phyloP scores from a whole-genome alignment of 2,888 invertebrate genomes.

The Alcis repandata region DNA sequence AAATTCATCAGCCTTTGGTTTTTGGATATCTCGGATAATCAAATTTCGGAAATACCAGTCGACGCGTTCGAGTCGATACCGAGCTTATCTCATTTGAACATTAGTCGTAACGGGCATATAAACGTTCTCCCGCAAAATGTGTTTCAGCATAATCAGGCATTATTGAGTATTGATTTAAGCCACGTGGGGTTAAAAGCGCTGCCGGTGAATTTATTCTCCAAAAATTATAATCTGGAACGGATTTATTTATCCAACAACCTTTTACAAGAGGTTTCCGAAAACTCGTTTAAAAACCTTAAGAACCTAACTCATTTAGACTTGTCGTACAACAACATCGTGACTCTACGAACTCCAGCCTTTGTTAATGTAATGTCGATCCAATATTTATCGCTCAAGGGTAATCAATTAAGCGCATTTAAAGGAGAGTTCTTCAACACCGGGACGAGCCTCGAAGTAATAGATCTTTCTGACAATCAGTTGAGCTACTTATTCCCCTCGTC shows the following conservation, averaged over 20 bases:
- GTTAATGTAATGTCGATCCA: constrained; percentile 92
- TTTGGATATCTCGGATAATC: constrained; percentile 93
- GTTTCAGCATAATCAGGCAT: constrained; percentile 89
- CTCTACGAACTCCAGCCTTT: constrained; percentile 91
- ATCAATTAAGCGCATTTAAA: constrained; percentile 92
- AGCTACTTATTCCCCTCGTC: constrained; percentile 94
- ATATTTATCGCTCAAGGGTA: constrained; percentile 90
- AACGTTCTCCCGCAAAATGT: constrained; percentile 88
- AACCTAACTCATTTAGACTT: constrained; percentile 92
- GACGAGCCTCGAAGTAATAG: constrained; percentile 92
- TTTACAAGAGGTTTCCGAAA: constrained; percentile 92
- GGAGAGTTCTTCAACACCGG: constrained; percentile 95
- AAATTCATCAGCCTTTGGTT: constrained; percentile 88
- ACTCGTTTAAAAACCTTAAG: constrained; percentile 91
- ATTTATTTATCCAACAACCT: constrained; percentile 91
- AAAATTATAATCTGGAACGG: constrained; percentile 88
- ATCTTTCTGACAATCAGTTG: constrained; percentile 93
- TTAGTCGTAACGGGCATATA: constrained; percentile 91
- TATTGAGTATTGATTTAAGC: constrained; percentile 91
- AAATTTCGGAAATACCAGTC: constrained; percentile 90
- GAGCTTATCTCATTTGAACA: constrained; percentile 90
- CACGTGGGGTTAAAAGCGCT: constrained; percentile 91
- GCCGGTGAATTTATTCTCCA: constrained; percentile 90
- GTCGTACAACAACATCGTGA: constrained; percentile 92
- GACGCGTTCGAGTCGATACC: constrained; percentile 89